Conservation (phyloP, 2,113 vertebrate species). For the Turnix velox region DNA sequence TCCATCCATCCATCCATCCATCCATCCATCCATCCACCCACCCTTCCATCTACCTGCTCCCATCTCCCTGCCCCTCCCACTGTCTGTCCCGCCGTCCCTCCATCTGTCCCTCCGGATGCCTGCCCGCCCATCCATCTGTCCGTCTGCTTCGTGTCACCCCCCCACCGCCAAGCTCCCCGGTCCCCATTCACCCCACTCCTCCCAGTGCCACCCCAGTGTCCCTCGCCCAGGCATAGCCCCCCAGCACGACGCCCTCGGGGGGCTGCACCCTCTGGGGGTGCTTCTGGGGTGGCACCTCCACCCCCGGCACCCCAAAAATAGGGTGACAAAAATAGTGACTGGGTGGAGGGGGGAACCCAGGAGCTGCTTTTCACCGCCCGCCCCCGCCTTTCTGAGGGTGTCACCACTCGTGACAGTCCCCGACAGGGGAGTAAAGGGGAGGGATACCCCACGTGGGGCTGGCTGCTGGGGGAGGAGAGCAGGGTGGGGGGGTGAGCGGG, state of each 20-base stretch:
- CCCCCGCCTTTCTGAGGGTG: neutral
- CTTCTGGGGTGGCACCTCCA: neutral
- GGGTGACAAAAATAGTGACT: neutral
- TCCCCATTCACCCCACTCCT: neutral
- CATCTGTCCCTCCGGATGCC: neutral
- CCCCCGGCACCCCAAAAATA: neutral
- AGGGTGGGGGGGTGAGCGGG: too few relatives aligned
- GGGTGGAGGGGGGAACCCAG: neutral
- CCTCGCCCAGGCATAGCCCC: neutral
- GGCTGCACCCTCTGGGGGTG: too few relatives aligned
- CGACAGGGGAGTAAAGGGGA: neutral
- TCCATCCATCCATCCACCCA: too few relatives aligned
- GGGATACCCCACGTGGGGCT: neutral
- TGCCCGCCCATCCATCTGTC: constrained; percentile 9
- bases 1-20: neutral
- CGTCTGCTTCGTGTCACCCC: neutral
- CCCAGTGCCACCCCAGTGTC: neutral
- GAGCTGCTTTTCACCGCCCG: neutral
- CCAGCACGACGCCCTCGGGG: accelerated
- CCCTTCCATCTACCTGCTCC: neutral
- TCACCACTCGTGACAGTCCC: neutral
- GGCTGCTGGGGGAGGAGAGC: too few relatives aligned
- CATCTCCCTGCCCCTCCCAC: neutral
- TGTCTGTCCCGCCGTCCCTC: neutral
- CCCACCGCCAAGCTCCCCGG: neutral